phyloP scores from a whole-genome alignment of 1,140 invertebrate genomes.

The Leptinotarsa defecta region DNA sequence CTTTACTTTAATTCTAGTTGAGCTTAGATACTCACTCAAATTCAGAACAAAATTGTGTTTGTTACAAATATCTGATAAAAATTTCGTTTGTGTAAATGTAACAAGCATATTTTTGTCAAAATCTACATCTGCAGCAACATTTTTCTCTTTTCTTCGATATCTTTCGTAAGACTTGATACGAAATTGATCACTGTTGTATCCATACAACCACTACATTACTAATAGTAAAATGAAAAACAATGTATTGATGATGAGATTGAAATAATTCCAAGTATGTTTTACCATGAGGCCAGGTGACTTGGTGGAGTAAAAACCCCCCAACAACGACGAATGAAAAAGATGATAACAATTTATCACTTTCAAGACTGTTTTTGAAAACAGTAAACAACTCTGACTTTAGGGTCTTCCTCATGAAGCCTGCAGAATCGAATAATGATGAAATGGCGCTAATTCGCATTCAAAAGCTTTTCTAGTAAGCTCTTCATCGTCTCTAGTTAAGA shows the following conservation, averaged over 20 bases:
- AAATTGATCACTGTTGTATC: neutral
- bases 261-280: too few species aligned
- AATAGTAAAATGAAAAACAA: neutral
- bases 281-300: too few species aligned
- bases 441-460: conserved; percentile 47
- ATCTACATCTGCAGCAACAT: neutral
- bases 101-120: too few species aligned
- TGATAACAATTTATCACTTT: conserved; percentile 10
- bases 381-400: conserved; percentile 44
- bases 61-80: too few species aligned
- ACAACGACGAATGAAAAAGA: neutral
- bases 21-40: too few species aligned
- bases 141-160: too few species aligned
- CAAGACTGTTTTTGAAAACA: conserved; percentile 27
- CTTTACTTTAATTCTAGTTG: too few species aligned
- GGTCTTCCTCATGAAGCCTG: conserved; percentile 46
- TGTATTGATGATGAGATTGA: neutral
- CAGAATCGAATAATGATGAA: conserved; percentile 47
- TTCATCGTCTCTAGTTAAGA: conserved; percentile 20
- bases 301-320: conserved; percentile 37
- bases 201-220: neutral
- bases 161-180: neutral
- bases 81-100: too few species aligned
- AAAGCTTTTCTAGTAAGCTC: conserved; percentile 45
- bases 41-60: too few species aligned